Evolutionary conservation across 2,113 vertebrate species (phyloP).

Genomic region (Periophthalmus modestus): DNA sequence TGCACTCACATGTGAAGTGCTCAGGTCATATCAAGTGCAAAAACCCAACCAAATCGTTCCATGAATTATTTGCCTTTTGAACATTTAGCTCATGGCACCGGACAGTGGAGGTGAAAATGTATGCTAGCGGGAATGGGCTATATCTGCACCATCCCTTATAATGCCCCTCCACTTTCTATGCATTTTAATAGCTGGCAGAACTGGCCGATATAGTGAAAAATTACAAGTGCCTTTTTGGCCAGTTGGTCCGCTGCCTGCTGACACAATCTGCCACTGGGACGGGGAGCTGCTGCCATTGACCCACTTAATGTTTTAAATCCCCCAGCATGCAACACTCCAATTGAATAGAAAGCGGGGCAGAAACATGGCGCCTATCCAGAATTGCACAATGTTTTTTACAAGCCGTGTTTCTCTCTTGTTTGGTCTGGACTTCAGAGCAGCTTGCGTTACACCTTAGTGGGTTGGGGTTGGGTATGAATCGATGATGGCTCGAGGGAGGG

Average conservation of each 20-base stretch:
- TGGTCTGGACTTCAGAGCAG: neutral
- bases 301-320: conserved; percentile 57
- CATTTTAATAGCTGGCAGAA: conserved; percentile 61
- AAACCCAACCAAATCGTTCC: neutral
- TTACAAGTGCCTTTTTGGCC: conserved; percentile 52
- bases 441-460: neutral
- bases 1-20: neutral
- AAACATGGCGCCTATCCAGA: neutral
- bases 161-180: conserved; percentile 56
- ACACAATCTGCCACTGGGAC: conserved; percentile 64
- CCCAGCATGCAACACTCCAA: conserved; percentile 3
- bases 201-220: conserved; percentile 56
- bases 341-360: neutral
- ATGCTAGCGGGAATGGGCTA: conserved; percentile 16
- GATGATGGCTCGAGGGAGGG: neutral
- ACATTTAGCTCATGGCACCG: neutral
- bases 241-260: conserved; percentile 59
- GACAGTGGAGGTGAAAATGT: conserved; percentile 1
- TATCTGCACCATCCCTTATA: conserved; percentile 56
- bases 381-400: neutral
- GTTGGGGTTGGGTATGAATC: neutral
- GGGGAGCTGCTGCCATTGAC: conserved; percentile 55
- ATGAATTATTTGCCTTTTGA: conserved; percentile 1
- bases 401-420: neutral
- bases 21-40: neutral